These are phyloP conservation scores for Cyclophora punctaria DNA, from an alignment of 2,888 invertebrate genomes.

Conservation along the genomic window DNA sequence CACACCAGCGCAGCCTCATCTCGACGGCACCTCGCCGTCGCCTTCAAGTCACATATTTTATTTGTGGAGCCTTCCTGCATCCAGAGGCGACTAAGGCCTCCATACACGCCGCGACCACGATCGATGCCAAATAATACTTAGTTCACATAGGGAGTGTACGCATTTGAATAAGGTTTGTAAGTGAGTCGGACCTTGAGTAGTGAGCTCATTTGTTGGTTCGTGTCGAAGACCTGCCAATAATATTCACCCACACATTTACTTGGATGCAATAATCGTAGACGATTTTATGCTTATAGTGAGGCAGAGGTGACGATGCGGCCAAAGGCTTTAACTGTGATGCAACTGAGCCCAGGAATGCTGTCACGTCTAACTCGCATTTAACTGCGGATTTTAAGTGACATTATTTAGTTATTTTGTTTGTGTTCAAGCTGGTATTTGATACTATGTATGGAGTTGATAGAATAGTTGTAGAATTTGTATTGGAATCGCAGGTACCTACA, in stretches of 20 bases:
- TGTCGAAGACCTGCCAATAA: constrained; percentile 64
- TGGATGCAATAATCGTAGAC: constrained; percentile 52
- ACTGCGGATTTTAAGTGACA: constrained; percentile 29
- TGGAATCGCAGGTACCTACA: too few species aligned
- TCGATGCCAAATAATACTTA: constrained; percentile 23
- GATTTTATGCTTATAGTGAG: constrained; percentile 57
- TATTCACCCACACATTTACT: constrained; percentile 66
- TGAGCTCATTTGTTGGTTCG: constrained; percentile 44
- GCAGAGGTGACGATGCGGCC: constrained; percentile 40
- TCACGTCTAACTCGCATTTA: constrained; percentile 31
- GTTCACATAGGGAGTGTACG: constrained; percentile 15
- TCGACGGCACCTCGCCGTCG: constrained; percentile 70
- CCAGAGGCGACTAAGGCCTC: constrained; percentile 61
- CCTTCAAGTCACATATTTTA: constrained; percentile 74
- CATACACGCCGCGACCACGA: constrained; percentile 43
- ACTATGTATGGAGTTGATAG: too few species aligned
- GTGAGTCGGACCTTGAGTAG: constrained; percentile 41
- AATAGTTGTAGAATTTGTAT: background rate
- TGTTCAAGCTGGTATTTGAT: background rate
- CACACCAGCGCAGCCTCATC: constrained; percentile 61
- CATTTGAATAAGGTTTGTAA: constrained; percentile 20
- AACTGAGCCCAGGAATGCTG: constrained; percentile 40
- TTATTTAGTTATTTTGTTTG: constrained; percentile 8
- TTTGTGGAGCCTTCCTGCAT: constrained; percentile 73
- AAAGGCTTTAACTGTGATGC: constrained; percentile 41